phyloP scores from a whole-genome alignment of 2,888 invertebrate species.

The Abrostola tripartita region DNA sequence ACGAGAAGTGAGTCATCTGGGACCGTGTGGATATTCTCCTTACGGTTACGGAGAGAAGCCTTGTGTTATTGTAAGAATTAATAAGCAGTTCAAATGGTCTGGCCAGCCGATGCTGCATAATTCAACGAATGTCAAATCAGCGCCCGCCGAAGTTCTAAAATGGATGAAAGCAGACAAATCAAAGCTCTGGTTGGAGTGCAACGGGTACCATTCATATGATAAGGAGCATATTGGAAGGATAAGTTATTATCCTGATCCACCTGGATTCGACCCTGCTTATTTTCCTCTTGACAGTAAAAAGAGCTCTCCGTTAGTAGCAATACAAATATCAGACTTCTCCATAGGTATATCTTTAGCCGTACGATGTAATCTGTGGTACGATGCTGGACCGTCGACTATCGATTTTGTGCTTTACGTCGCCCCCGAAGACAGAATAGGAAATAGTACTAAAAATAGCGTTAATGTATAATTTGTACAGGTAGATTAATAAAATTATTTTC shows the following conservation, averaged over 20 bases:
- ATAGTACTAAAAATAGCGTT: constrained; percentile 18
- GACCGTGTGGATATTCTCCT: constrained; percentile 75
- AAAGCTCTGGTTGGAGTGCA: constrained; percentile 75
- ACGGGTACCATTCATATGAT: constrained; percentile 75
- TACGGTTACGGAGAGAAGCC: constrained; percentile 79
- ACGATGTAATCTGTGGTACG: constrained; percentile 80
- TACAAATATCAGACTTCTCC: constrained; percentile 78
- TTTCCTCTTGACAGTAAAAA: constrained; percentile 67
- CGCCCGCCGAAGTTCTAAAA: constrained; percentile 68
- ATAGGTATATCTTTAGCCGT: constrained; percentile 74
- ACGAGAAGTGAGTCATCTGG: constrained; percentile 63
- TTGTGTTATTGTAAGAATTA: constrained; percentile 78
- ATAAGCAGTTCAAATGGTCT: constrained; percentile 75
- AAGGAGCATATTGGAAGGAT: constrained; percentile 77
- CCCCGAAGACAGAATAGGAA: constrained; percentile 52
- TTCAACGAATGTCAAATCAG: constrained; percentile 56
- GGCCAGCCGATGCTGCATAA: constrained; percentile 68
- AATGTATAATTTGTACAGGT: constrained; percentile 20
- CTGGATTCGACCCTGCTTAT: constrained; percentile 72
- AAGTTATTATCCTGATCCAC: constrained; percentile 79
- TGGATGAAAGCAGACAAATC: constrained; percentile 67
- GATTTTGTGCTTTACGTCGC: constrained; percentile 77
- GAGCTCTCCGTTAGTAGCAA: constrained; percentile 72
- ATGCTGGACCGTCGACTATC: constrained; percentile 68
- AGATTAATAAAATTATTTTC: constrained; percentile 14